Base-by-base conservation (phyloP, 2,113 vertebrate genomes). In the Sceloporus undulatus region DNA sequence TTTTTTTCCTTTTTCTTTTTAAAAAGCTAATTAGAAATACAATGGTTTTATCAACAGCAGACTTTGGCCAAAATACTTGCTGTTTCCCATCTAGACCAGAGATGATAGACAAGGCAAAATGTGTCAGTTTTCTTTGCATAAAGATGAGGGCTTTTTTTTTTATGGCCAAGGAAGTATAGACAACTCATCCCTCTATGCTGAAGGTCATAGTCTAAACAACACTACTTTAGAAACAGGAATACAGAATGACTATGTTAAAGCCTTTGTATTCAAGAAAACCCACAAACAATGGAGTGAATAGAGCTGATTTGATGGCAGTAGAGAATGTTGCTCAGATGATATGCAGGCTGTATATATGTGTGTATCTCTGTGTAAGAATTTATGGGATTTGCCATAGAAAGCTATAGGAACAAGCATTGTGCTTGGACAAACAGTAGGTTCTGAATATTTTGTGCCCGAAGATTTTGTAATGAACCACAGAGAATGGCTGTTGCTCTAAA, bases 121-220 rank as follows among this genome's bases (percentile, higher is more conserved):
- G 5, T 6, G 2, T 82, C 29, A 88, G 1, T 85, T 75, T 88
- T 89, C 42, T 14, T 91, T 79, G 34, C 56, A 75, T 77, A 14
- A n/a, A 40, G 27, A 77, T 27, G 23, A 62, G 23, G 11, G 9
- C 29, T 38, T 71, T 54, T 52, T 48, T 7, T 18, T 27, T 1
- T 1, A 19, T 13, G 9, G 52, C 4, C 54, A 18, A 29, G 14
- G 54, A 27, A 56, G 9, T 34, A 25, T 34, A 85, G 11, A 7
- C 23, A 62, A 6, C 27, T 16, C 66, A 54, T 25, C 11, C 40
- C 54, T 59, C 27, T 48, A 13, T 75, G 71, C 14, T 77, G 84
- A 40, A 25, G 9, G 65, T 10, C 34, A 42, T 65, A 29, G 21
- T 48, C 13, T 62, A 42, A 65, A 74, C 34, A 10, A 11, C 4